These are phyloP conservation scores for Laupala kohalensis DNA, from an alignment of 1,140 invertebrate species.

Conservation along the genomic window DNA sequence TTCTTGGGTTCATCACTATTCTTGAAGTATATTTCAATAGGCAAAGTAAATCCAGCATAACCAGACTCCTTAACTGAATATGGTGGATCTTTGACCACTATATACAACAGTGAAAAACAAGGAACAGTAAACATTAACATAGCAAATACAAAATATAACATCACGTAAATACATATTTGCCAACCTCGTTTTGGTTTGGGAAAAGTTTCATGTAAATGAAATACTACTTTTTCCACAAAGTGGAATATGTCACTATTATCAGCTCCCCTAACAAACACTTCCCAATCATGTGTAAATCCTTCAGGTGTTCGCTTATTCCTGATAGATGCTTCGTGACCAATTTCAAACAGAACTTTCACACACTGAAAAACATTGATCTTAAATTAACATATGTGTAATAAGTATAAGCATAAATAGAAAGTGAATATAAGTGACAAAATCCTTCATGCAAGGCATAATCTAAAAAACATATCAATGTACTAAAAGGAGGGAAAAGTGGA, in stretches of 20 bases:
- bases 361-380: constrained; percentile 18
- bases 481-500: too few relatives aligned
- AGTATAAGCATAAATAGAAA: too few relatives aligned
- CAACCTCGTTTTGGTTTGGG: constrained; percentile 75
- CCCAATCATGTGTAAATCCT: constrained; percentile 95
- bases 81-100: constrained; percentile 81
- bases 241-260: constrained; percentile 74
- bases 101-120: constrained; percentile 24
- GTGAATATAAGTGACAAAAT: too few relatives aligned
- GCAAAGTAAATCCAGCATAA: constrained; percentile 83
- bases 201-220: constrained; percentile 84
- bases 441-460: too few relatives aligned
- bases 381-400: too few relatives aligned
- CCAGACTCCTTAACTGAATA: constrained; percentile 82
- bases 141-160: constrained; percentile 12
- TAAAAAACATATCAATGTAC: too few relatives aligned
- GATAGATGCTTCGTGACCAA: constrained; percentile 75
- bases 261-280: constrained; percentile 81
- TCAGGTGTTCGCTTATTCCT: constrained; percentile 64
- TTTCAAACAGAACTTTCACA: constrained; percentile 76
- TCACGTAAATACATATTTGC: constrained; percentile 13
- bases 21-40: constrained; percentile 81
- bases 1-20: constrained; percentile 85
- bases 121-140: constrained; percentile 2
- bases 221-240: constrained; percentile 91